phyloP scores from a whole-genome alignment of 2,888 invertebrate genomes.

The Lacanobia wlatinum region DNA sequence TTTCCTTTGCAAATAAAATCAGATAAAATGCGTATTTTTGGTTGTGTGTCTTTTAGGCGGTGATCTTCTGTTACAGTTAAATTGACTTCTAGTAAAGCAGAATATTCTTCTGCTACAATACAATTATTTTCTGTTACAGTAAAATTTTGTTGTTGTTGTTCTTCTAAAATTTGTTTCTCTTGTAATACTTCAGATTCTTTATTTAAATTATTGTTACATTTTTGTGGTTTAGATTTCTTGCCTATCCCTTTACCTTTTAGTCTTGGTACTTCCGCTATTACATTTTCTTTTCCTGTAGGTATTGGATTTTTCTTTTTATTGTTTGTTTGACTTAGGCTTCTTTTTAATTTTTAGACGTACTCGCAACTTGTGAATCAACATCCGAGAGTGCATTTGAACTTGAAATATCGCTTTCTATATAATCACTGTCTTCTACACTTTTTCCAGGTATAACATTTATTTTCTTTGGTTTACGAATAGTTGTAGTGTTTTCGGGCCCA shows the following conservation, averaged over 20 bases:
- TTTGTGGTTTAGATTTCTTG: conserved; percentile 5
- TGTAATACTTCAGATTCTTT: neutral
- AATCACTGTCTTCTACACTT: conserved; percentile 26
- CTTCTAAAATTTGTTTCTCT: conserved; percentile 6
- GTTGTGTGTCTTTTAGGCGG: conserved; percentile 6
- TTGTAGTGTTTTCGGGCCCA: conserved; percentile 25
- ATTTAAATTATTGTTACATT: conserved; percentile 3
- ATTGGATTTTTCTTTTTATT: conserved; percentile 26
- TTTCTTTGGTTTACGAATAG: conserved; percentile 17
- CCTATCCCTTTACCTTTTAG: conserved; percentile 22
- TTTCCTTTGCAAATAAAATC: conserved; percentile 32
- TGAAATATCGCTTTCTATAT: conserved; percentile 32
- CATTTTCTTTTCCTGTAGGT: conserved; percentile 29
- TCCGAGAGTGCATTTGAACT: conserved; percentile 28
- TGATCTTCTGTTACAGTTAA: neutral
- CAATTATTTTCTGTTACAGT: conserved; percentile 1
- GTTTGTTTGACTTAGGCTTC: conserved; percentile 16
- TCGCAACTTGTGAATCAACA: conserved; percentile 22
- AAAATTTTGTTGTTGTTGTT: conserved; percentile 5
- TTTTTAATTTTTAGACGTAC: conserved; percentile 20
- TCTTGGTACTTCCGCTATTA: conserved; percentile 20
- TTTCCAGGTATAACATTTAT: conserved; percentile 15
- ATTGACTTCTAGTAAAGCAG: neutral
- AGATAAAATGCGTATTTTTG: conserved; percentile 37
- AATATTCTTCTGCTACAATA: neutral